phyloP scores from a whole-genome alignment of 2,113 vertebrate genomes.

The Nibea coibor region DNA sequence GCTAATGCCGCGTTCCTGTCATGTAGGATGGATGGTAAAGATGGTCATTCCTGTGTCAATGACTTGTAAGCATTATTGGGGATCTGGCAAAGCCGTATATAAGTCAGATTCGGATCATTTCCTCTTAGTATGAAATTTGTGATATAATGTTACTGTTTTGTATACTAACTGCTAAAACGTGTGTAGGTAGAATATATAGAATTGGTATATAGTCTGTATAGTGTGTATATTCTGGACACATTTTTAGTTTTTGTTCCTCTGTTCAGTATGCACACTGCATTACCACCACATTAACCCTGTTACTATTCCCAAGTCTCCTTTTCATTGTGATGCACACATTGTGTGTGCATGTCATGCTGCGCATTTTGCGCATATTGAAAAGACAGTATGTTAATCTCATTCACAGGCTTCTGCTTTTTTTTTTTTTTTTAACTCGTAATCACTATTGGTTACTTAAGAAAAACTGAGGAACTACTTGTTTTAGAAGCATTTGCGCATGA shows the following conservation, averaged over 20 bases:
- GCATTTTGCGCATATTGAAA: neutral
- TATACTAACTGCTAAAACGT: neutral
- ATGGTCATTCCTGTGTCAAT: too few relatives aligned
- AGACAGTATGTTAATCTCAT: neutral
- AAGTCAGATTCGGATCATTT: too few relatives aligned
- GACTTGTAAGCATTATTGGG: too few relatives aligned
- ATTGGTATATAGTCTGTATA: neutral
- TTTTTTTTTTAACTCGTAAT: too few relatives aligned
- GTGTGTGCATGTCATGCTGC: neutral
- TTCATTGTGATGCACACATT: neutral
- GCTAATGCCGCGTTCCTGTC: neutral
- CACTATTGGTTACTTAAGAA: neutral
- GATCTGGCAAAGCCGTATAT: too few relatives aligned
- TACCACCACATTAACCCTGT: neutral
- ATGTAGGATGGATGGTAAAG: too few relatives aligned
- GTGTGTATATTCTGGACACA: neutral
- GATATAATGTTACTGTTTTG: too few relatives aligned
- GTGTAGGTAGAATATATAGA: neutral
- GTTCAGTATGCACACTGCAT: neutral
- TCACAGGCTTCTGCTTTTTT: neutral
- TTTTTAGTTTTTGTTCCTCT: neutral
- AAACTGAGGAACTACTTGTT: neutral
- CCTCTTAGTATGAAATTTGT: too few relatives aligned
- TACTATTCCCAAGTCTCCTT: neutral
- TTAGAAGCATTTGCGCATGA: neutral